A percentile compares a stretch with the other conserved stretches of the same genome.
These are phyloP conservation scores for Schrankia costaestrigalis DNA, from an alignment of 2,888 invertebrate genomes.

Conservation along the genomic window DNA sequence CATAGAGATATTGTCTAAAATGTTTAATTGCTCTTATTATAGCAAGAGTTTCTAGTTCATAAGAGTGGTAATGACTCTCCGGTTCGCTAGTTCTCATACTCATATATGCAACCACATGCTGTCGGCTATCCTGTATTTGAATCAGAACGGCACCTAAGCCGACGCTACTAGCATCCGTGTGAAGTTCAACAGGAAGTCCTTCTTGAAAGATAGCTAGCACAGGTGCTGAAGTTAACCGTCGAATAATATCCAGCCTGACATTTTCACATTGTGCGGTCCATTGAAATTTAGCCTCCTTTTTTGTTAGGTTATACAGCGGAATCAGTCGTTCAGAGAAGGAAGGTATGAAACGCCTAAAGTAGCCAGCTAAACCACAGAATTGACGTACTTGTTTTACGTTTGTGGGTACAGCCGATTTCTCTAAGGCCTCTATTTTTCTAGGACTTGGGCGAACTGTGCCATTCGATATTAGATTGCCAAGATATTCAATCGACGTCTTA, in stretches of 20 bases:
- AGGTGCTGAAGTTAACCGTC: conserved; percentile 12
- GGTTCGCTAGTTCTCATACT: not conserved
- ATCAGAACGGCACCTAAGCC: no score
- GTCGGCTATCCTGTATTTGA: no score
- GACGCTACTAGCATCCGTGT: no score
- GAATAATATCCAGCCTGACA: conserved; percentile 16
- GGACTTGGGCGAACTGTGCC: conserved; percentile 25
- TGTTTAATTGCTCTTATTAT: conserved; percentile 16
- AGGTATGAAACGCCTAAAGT: conserved; percentile 22
- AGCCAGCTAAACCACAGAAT: conserved; percentile 24
- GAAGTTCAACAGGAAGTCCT: no score
- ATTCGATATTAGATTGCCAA: conserved; percentile 18
- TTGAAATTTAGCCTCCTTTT: not conserved
- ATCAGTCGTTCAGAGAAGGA: conserved; percentile 10
- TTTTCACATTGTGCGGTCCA: conserved; percentile 17
- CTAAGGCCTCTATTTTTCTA: conserved; percentile 22
- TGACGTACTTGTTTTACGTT: conserved; percentile 22
- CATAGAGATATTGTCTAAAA: conserved; percentile 10
- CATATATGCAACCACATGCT: not conserved
- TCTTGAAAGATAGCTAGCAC: no score
- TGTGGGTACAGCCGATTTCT: conserved; percentile 12
- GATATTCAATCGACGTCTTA: conserved; percentile 15
- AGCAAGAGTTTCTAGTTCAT: conserved; percentile 22
- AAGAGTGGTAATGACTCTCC: conserved; percentile 13
- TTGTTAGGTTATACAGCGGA: conserved; percentile 3